Evolutionary conservation across 2,888 invertebrate genomes (phyloP), one percentile per base, ranked within the genome.

Genomic region (Hyposoter didymator): DNA sequence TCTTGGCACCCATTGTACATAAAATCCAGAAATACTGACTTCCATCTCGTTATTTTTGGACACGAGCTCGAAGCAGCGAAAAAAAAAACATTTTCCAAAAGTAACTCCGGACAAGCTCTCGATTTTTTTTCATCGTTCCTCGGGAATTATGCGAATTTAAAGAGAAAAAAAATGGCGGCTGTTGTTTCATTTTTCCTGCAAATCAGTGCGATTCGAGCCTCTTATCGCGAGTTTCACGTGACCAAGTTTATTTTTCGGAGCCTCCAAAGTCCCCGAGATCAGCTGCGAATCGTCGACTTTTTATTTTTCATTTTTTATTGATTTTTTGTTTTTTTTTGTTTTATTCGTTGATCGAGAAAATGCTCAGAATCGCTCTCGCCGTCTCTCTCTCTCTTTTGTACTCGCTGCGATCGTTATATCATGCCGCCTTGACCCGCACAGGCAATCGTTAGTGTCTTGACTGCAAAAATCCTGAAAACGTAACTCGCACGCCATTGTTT

Each of bases 1-100:
- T 89, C 87, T 90, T 90, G 90, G 90, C 90, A 90, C 87, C 87
- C 87, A 89, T 89, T 90, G 89, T 90, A 89, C 87, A 88, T 89
- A 89, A 86, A 87, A 89, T 89, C 87, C 88, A 89, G 88, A 88
- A 89, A 89, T 89, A 90, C 69, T 22, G 69, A 78, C 45, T 78
- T 84, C 74, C 81, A 76, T 82, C 66, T 35, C 52, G 84, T 86
- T 86, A 88, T 88, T 88, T 87, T 85, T 75, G 82, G 85, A 88
- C 74, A 66, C 79, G 59, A 74, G 82, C 78, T 82, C 84, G 78
- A 78, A 59, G 76, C 84, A 72, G 73, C 52, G 52, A 64, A 66
- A 49, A 22, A 49, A 39, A 22, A 49, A 47, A 14, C 8, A 49
- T 1, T 28, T 28, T 59, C 28, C 22, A 52, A 59, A 28, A 59